Conservation (phyloP, 2,113 vertebrate genomes). For the Heterotis niloticus region DNA sequence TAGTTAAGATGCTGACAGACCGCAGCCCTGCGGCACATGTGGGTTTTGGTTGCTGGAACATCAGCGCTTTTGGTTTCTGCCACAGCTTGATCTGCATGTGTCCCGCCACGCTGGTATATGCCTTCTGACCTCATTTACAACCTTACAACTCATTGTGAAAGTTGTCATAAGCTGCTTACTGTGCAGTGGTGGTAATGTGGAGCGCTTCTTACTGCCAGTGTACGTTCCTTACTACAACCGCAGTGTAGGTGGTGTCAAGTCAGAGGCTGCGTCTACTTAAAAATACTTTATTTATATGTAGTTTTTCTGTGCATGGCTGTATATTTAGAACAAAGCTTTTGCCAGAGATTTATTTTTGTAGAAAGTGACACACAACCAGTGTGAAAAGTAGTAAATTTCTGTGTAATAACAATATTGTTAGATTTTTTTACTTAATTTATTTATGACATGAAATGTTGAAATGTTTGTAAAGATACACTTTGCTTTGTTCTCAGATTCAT, state of each 20-base stretch:
- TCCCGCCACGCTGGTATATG: slow-evolving; percentile 35
- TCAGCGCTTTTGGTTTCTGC: slow-evolving; percentile 12
- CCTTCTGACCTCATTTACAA: neutral
- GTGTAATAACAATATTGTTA: neutral
- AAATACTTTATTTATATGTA: neutral
- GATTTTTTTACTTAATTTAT: neutral
- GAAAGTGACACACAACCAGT: no score
- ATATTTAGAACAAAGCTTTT: no score
- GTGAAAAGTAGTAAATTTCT: neutral
- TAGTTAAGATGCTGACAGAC: slow-evolving; percentile 4
- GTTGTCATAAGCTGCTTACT: neutral
- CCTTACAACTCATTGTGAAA: neutral
- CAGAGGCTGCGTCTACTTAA: neutral
- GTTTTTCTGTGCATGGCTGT: no score
- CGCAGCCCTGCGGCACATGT: neutral
- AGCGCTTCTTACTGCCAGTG: neutral
- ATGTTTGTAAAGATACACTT: neutral
- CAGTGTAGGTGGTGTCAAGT: neutral
- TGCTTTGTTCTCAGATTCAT: slow-evolving; percentile 68
- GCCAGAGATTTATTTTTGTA: no score
- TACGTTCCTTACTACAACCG: neutral
- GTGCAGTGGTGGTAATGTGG: neutral
- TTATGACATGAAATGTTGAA: no score
- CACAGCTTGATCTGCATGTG: neutral
- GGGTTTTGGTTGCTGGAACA: neutral